phyloP scores from a whole-genome alignment of 2,113 vertebrate genomes.

The Taxidea taxus region DNA sequence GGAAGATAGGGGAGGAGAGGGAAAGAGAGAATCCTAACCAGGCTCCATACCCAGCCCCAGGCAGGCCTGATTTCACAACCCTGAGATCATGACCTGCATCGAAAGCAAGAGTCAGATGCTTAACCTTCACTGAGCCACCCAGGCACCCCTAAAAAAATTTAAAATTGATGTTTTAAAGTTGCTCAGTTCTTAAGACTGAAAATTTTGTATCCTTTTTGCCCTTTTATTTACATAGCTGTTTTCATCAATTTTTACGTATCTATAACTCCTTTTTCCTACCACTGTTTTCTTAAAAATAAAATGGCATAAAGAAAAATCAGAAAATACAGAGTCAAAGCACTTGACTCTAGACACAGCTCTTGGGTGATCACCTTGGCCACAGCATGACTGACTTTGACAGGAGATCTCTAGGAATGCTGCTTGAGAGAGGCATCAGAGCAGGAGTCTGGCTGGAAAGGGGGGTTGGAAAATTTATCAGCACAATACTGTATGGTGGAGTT shows the following conservation, averaged over 20 bases:
- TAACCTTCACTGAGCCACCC: background rate
- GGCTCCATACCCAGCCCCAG: background rate
- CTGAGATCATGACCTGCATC: background rate
- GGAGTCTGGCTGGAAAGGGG: background rate
- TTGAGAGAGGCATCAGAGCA: background rate
- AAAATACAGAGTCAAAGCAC: background rate
- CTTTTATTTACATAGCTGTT: background rate
- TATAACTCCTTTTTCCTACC: background rate
- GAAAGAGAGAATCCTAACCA: background rate
- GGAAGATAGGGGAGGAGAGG: background rate
- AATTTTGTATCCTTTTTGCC: background rate
- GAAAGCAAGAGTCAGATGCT: background rate
- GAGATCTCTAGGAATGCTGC: background rate
- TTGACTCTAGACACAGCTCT: background rate
- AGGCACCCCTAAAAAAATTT: background rate
- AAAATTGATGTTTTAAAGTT: background rate
- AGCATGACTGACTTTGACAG: background rate
- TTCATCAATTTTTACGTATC: background rate
- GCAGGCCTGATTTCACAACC: background rate
- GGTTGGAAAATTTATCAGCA: background rate
- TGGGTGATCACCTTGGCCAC: background rate
- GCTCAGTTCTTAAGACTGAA: background rate
- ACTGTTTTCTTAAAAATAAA: constrained; percentile 14
- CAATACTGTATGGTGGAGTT: background rate
- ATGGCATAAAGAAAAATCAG: background rate